Conservation (phyloP, 1,140 invertebrate species). For the Trinorchestia longiramus region DNA sequence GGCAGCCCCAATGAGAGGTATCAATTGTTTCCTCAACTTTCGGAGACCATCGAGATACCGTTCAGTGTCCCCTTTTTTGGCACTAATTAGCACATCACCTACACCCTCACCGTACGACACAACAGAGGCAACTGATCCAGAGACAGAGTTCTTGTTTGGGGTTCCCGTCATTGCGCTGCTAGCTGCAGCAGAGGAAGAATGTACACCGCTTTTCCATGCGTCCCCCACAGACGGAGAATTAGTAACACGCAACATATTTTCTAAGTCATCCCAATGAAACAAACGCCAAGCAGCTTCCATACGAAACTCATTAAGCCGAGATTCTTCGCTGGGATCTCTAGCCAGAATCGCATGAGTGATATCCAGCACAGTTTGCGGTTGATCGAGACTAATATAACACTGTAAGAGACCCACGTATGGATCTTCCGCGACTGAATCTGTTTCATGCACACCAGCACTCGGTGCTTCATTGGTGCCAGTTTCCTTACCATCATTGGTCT, state of each 20-base stretch:
- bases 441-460: not conserved
- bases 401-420: conserved; percentile 72
- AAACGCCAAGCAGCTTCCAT: conserved; percentile 91
- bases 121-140: not conserved
- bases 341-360: conserved; percentile 71
- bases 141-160: not conserved
- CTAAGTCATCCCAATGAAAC: conserved; percentile 82
- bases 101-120: conserved; percentile 76
- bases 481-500: not conserved
- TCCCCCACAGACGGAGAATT: conserved; percentile 61
- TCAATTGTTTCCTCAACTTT: conserved; percentile 74
- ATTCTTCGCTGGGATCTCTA: conserved; percentile 69
- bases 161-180: not conserved
- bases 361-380: conserved; percentile 72
- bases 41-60: conserved; percentile 72
- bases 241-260: conserved; percentile 74
- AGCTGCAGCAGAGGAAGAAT: not conserved
- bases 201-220: not conserved
- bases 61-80: conserved; percentile 70
- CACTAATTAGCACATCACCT: conserved; percentile 75
- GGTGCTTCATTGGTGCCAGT: not conserved
- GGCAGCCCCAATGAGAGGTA: conserved; percentile 77
- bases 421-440: conserved; percentile 61
- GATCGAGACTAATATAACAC: conserved; percentile 73
- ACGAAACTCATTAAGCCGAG: conserved; percentile 71